A percentile compares a stretch with the other conserved stretches of the same genome.
These are phyloP conservation scores for Nautilus pompilius DNA, from an alignment of 1,140 invertebrate species.

Conservation along the genomic window DNA sequence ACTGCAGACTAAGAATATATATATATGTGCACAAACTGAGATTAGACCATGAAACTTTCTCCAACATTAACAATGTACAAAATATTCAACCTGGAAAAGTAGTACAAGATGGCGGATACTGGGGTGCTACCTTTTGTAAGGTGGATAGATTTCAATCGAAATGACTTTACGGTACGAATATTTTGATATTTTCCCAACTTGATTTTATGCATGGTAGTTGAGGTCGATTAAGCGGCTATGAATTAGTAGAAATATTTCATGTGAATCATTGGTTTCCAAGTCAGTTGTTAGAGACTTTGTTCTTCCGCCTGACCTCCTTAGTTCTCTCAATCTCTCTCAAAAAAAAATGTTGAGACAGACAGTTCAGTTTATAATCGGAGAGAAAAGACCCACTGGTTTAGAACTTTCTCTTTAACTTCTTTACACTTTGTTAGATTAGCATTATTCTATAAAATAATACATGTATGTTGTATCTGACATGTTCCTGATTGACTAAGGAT, in stretches of 20 bases:
- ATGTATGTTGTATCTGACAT: no score
- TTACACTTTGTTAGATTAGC: no score
- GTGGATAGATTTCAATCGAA: constrained; percentile 93
- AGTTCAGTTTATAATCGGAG: no score
- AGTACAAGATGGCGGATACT: constrained; percentile 75
- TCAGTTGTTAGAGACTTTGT: constrained; percentile 7
- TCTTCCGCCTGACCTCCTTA: constrained; percentile 9
- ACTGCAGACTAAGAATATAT: no score
- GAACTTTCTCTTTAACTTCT: no score
- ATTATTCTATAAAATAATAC: no score
- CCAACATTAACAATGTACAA: no score
- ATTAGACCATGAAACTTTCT: no score
- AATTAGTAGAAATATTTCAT: neutral
- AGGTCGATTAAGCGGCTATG: neutral
- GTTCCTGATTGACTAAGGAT: no score
- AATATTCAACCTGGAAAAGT: no score
- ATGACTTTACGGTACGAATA: constrained; percentile 90
- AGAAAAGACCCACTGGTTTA: no score
- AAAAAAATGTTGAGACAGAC: neutral
- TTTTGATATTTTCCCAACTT: constrained; percentile 3
- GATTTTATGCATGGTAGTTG: constrained; percentile 5
- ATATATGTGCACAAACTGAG: no score
- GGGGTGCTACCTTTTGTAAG: constrained; percentile 96
- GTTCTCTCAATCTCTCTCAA: neutral
- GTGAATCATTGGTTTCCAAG: neutral